Conservation (phyloP, 2,888 invertebrate species). For the Callimorpha dominula region DNA sequence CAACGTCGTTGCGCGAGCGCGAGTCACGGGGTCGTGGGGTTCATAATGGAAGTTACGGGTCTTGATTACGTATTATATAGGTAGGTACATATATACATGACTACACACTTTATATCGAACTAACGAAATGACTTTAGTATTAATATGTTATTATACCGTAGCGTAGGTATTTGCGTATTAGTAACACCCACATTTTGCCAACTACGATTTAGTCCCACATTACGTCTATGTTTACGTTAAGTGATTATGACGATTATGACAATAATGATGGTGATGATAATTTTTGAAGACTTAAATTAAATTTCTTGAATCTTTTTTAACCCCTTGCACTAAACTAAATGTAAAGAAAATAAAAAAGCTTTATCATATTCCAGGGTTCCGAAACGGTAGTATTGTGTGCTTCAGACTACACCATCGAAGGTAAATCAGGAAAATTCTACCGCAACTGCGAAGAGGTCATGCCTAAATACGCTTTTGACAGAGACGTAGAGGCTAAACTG, state of each 20-base stretch:
- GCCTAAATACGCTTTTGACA: slow-evolving; percentile 88
- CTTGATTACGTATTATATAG: neutral
- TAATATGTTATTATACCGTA: too few relatives aligned
- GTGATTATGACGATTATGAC: too few relatives aligned
- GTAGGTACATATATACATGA: too few relatives aligned
- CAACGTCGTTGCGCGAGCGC: neutral
- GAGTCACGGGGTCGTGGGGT: neutral
- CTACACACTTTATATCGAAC: neutral
- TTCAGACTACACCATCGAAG: slow-evolving; percentile 86
- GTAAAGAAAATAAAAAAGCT: neutral
- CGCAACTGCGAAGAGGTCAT: slow-evolving; percentile 90
- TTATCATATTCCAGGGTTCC: slow-evolving; percentile 87
- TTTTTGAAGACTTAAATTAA: too few relatives aligned
- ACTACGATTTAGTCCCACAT: too few relatives aligned
- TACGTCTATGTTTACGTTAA: too few relatives aligned
- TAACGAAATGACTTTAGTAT: too few relatives aligned
- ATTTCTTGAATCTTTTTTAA: too few relatives aligned
- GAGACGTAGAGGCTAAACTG: slow-evolving; percentile 88
- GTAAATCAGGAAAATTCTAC: slow-evolving; percentile 91
- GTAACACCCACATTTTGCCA: too few relatives aligned
- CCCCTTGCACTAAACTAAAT: too few relatives aligned
- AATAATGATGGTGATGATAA: too few relatives aligned
- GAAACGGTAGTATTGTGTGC: slow-evolving; percentile 93
- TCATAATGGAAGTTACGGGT: neutral
- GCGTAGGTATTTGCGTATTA: too few relatives aligned